Base-by-base conservation (phyloP, 2,113 vertebrate genomes). In the Megaleporinus macrocephalus region DNA sequence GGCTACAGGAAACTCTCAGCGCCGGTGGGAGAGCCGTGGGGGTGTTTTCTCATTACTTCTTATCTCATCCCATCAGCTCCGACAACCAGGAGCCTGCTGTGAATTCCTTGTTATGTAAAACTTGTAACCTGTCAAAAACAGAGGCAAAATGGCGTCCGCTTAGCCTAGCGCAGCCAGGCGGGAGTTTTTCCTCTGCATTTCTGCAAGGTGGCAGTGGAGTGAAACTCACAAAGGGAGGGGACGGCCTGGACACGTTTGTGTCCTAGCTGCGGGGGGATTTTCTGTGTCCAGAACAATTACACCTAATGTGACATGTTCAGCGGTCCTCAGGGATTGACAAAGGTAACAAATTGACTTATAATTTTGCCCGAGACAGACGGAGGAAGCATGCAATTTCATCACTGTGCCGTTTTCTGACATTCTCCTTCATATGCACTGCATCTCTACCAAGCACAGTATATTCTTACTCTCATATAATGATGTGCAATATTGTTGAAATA, bases 271-370 rank as follows among this genome's bases (percentile, higher is more conserved):
- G 77, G 87, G 88, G 88, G 76, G 73, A 88, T 89, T 91, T 89
- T 86, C 86, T 90, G 88, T 30, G 86, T 90, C 91, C 89, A 72
- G 63, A 85, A 89, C 91, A 93, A 93, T 94, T 93, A 93, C 88
- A 81, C 84, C 87, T 91, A 89, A 93, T 87, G 86, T 91, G 90
- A 92, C 91, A 89, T 81, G 80, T 90, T 91, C 75, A 90, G n/a
- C 85, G 74, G 88, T 88, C 88, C 89, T 84, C 74, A 53, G 87
- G 85, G 90, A 91, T 84, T 90, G 87, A 90, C 89, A 87, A 88
- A 93, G 88, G 88, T 88, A 89, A 91, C 89, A 91, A 91, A 93
- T 91, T 89, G 90, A 93, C 90, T 92, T 90, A 89, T 84, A 84
- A 89, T 90, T 86, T 78, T 74, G 51, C 61, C 63, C 26, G 75